Evolutionary conservation across 2,113 vertebrate species (phyloP), one percentile per base, ranked within the genome.

Genomic region (Lepus europaeus): DNA sequence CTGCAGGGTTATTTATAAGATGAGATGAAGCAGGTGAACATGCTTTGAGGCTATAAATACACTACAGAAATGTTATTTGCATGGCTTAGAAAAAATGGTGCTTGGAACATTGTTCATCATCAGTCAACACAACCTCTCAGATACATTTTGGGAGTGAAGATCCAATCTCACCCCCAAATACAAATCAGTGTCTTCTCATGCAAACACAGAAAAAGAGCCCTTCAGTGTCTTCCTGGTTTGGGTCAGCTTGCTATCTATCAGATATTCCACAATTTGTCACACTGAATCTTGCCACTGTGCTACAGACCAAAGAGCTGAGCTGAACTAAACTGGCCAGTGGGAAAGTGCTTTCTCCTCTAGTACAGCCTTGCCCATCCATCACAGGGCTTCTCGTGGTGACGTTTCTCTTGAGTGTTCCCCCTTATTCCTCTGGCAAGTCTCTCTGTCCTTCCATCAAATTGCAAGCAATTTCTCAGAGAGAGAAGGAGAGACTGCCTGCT

Each of bases 271-370:
- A 51, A 68, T 87, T 81, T 89, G 82, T 82, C 85, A 90, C 63
- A 59, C n/a, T 72, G 83, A 87, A 84, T 95, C 79, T 95, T 87
- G 92, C 61, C 59, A 63, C 0, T 0, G 2, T 91, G 53, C 5
- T 86, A 17, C 17, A 89, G 39, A 73, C 90, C 95, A 94, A 90
- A 90, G 78, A 74, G 87, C 49, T 69, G 82, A 96, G 89, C 66
- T 31, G 25, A 93, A 95, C 68, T 87, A 4, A 94, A 39, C 39
- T 78, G 90, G 93, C 69, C 49, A 31, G 72, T 25, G 11, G 61
- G 82, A 93, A 91, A 97, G 84, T 49, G 29, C 95, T 81, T 84
- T 69, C 87, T 96, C 96, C 66, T 85, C 33, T 95, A 6, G 87
- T 84, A 66, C 77, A 93, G 63, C 80, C 61, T 84, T 61, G 61